Evolutionary conservation across 2,888 invertebrate genomes (phyloP).

Genomic region (Hoplodrina blanda): DNA sequence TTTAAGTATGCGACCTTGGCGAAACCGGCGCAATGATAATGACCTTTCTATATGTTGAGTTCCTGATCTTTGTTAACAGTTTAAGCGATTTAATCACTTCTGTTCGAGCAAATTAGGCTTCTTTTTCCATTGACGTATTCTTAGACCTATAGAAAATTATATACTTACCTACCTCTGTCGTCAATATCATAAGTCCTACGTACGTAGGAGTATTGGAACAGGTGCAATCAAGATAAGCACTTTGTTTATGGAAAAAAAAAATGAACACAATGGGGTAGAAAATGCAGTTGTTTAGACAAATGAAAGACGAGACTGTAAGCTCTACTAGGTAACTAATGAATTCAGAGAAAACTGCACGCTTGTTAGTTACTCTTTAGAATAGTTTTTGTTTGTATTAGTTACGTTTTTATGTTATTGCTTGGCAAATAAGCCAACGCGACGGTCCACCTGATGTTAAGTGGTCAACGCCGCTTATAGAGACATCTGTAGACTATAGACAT

Average conservation of each 20-base stretch:
- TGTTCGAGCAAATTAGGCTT: background rate
- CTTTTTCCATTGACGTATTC: background rate
- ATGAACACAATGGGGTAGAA: background rate
- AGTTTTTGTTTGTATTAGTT: background rate
- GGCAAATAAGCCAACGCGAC: no score
- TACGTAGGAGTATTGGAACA: conserved; percentile 33
- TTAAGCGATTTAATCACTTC: conserved; percentile 16
- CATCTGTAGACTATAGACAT: no score
- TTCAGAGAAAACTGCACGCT: background rate
- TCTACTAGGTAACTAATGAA: background rate
- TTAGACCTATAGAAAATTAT: conserved; percentile 10
- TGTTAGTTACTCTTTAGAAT: background rate
- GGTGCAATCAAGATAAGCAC: conserved; percentile 12
- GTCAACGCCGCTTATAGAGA: no score
- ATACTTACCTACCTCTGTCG: background rate
- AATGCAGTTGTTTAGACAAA: conserved; percentile 2
- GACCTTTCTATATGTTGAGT: conserved; percentile 74
- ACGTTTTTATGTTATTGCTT: no score
- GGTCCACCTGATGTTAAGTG: no score
- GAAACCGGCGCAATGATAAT: conserved; percentile 71
- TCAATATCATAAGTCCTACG: background rate
- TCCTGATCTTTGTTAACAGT: conserved; percentile 68
- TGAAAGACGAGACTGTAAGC: background rate
- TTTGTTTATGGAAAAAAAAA: background rate
- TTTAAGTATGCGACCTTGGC: conserved; percentile 76